Percentiles rank a stretch among this genome's conserved stretches.
These are phyloP conservation scores for Diarsia mendica DNA, from an alignment of 2,888 invertebrate species.

Conservation along the genomic window DNA sequence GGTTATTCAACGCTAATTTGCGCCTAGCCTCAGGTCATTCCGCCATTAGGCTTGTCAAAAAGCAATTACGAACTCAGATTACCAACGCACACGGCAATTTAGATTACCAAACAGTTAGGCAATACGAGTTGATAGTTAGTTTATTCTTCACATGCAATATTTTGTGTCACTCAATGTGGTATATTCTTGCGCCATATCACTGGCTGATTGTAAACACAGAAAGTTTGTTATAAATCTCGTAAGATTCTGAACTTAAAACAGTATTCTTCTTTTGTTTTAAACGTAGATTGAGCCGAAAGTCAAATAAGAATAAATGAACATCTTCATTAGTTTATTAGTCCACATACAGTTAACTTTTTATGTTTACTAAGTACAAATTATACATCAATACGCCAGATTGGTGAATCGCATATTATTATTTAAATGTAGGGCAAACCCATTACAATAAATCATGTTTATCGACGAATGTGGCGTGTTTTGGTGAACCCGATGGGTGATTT, in stretches of 20 bases:
- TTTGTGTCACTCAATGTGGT: too few relatives aligned
- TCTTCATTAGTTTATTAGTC: neutral
- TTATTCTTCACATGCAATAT: neutral
- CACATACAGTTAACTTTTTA: too few relatives aligned
- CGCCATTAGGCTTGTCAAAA: constrained; percentile 33
- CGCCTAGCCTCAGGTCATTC: neutral
- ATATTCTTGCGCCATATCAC: neutral
- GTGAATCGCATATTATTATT: neutral
- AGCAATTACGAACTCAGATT: constrained; percentile 40
- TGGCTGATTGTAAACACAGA: neutral
- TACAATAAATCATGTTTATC: constrained; percentile 3
- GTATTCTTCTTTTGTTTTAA: neutral
- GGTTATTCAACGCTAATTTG: neutral
- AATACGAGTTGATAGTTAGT: neutral
- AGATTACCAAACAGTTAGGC: constrained; percentile 10
- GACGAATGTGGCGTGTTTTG: neutral
- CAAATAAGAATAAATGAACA: neutral
- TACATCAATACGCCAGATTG: neutral
- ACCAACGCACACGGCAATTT: constrained; percentile 25
- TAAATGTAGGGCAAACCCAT: constrained; percentile 8
- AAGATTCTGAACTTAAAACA: neutral
- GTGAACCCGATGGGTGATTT: constrained; percentile 13
- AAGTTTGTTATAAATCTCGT: neutral
- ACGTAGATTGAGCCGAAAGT: neutral
- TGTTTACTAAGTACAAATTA: neutral